A percentile compares a stretch with the other conserved stretches of the same genome.
phyloP scores from a whole-genome alignment of 2,797 vertebrate species.

The Alosa sapidissima region DNA sequence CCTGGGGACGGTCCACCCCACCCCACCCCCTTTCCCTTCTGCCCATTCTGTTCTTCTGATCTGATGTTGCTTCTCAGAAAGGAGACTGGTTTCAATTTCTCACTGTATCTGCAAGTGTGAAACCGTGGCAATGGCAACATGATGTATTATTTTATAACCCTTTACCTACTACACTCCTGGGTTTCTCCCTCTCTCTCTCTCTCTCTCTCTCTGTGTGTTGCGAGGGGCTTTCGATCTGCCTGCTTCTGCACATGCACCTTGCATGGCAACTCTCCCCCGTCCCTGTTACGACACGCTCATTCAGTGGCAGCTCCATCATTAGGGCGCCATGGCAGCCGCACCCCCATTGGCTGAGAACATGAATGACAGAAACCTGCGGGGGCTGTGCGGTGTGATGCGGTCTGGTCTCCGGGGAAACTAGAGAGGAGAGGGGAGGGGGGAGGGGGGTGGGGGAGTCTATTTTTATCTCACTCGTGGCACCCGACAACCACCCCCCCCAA shows the following conservation, averaged over 20 bases:
- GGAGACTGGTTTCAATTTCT: background rate
- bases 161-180: background rate
- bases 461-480: constrained; percentile 63
- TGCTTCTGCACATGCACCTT: background rate
- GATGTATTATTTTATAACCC: background rate
- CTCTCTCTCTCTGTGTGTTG: background rate
- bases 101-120: background rate
- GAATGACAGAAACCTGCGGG: constrained; percentile 52
- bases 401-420: constrained; percentile 53
- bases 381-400: constrained; percentile 34
- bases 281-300: constrained; percentile 6
- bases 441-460: constrained; percentile 57
- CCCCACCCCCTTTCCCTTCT: background rate
- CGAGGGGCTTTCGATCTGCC: background rate
- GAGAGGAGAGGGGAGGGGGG: constrained; percentile 64
- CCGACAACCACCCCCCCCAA: constrained; percentile 49
- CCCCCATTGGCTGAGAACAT: constrained; percentile 42
- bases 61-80: background rate
- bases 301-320: constrained; percentile 5
- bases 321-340: constrained; percentile 18
- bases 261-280: constrained; percentile 11
- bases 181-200: background rate
- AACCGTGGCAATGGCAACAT: background rate
- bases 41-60: background rate
- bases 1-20: background rate